Conservation (phyloP, 2,797 vertebrate species). For the Syngnathus acus region DNA sequence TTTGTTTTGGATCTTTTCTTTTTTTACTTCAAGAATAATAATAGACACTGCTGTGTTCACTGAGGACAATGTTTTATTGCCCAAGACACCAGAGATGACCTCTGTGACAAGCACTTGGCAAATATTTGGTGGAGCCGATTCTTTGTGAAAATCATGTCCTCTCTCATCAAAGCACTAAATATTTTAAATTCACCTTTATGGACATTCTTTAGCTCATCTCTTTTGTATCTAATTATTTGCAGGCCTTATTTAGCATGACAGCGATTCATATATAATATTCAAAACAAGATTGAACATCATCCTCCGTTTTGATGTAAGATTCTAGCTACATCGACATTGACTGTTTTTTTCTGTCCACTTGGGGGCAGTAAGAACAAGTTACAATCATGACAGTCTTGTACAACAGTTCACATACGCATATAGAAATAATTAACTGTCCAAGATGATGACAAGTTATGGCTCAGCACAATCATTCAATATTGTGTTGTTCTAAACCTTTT, state of each 20-base stretch:
- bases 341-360: background rate
- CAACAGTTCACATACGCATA: background rate
- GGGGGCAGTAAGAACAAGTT: slow-evolving; percentile 5
- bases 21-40: slow-evolving; percentile 59
- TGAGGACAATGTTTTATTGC: slow-evolving; percentile 53
- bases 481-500: background rate
- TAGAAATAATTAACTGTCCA: background rate
- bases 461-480: background rate
- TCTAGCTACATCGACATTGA: background rate
- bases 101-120: slow-evolving; percentile 56
- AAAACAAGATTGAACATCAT: too few species aligned
- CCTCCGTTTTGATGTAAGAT: background rate
- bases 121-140: slow-evolving; percentile 54
- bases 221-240: background rate
- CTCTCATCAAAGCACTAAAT: background rate
- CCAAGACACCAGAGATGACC: slow-evolving; percentile 60
- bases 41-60: slow-evolving; percentile 56
- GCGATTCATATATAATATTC: too few species aligned
- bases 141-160: slow-evolving; percentile 18
- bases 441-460: background rate
- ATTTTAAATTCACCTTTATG: background rate
- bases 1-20: slow-evolving; percentile 61
- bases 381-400: background rate
- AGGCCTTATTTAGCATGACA: background rate
- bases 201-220: background rate